These are phyloP conservation scores for Odontamblyopus rebecca DNA, from an alignment of 2,797 vertebrate species.

Conservation along the genomic window DNA sequence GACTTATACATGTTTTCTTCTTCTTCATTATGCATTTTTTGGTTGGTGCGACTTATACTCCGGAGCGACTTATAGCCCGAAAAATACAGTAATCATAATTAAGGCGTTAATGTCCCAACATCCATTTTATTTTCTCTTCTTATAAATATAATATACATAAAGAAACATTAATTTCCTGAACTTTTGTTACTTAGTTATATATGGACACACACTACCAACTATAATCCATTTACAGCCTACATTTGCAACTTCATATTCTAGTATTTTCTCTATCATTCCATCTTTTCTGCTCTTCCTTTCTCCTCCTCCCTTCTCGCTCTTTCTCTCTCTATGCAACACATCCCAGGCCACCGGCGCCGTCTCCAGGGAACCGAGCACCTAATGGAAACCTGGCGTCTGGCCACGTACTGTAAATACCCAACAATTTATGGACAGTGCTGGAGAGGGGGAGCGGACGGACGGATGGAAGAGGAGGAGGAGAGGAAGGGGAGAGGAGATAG, in stretches of 20 bases:
- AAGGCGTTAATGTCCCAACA: too few species aligned
- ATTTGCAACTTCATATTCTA: conserved; percentile 10
- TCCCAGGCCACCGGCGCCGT: conserved; percentile 70
- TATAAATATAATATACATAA: too few species aligned
- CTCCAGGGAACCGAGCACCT: conserved; percentile 69
- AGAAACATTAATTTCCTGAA: too few species aligned
- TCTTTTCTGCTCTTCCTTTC: conserved; percentile 21
- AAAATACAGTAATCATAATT: too few species aligned
- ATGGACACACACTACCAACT: not conserved
- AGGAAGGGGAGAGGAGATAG: conserved; percentile 32
- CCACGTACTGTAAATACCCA: conserved; percentile 74
- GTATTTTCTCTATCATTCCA: conserved; percentile 27
- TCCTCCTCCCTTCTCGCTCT: conserved; percentile 16
- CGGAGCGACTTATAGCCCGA: too few species aligned
- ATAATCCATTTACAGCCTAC: conserved; percentile 7
- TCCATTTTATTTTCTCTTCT: too few species aligned
- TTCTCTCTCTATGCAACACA: conserved; percentile 57
- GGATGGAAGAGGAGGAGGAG: conserved; percentile 11
- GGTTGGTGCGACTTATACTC: too few species aligned
- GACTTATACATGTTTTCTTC: too few species aligned
- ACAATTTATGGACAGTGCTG: conserved; percentile 66
- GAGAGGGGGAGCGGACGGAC: conserved; percentile 26
- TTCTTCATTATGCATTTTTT: too few species aligned
- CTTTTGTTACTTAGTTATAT: not conserved
- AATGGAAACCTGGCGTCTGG: conserved; percentile 74